Conservation (phyloP, 2,797 vertebrate species). For the Alosa sapidissima region DNA sequence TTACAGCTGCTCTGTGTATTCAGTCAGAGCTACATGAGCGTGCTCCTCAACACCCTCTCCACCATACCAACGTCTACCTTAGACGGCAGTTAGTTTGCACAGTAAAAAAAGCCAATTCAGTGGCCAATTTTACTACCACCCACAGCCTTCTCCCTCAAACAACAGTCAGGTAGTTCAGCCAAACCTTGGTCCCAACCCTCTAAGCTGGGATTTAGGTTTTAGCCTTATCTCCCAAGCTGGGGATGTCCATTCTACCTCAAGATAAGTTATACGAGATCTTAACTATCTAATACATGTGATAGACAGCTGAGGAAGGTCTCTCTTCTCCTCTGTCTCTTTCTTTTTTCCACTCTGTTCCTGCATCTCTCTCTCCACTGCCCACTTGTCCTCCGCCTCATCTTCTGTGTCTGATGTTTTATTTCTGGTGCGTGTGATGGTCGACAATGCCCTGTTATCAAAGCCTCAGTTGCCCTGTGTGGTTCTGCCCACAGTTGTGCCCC, state of each 20-base stretch:
- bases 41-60: background rate
- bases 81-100: too few species aligned
- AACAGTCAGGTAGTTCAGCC: background rate
- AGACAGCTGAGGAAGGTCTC: background rate
- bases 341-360: conserved; percentile 23
- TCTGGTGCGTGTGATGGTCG: background rate
- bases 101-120: too few species aligned
- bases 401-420: conserved; percentile 9
- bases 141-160: background rate
- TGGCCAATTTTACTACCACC: too few species aligned
- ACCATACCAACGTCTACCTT: background rate
- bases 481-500: conserved; percentile 16
- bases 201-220: background rate
- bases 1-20: conserved; percentile 63
- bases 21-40: conserved; percentile 54
- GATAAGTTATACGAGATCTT: background rate
- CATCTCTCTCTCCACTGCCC: background rate
- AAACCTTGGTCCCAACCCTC: background rate
- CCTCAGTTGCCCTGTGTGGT: background rate
- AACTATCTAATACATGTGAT: background rate
- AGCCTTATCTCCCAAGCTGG: background rate
- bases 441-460: background rate
- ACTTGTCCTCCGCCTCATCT: conserved; percentile 15
- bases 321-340: conserved; percentile 24
- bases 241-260: background rate